These are phyloP conservation scores for Crenichthys baileyi DNA, from an alignment of 2,797 vertebrate genomes.

Conservation along the genomic window DNA sequence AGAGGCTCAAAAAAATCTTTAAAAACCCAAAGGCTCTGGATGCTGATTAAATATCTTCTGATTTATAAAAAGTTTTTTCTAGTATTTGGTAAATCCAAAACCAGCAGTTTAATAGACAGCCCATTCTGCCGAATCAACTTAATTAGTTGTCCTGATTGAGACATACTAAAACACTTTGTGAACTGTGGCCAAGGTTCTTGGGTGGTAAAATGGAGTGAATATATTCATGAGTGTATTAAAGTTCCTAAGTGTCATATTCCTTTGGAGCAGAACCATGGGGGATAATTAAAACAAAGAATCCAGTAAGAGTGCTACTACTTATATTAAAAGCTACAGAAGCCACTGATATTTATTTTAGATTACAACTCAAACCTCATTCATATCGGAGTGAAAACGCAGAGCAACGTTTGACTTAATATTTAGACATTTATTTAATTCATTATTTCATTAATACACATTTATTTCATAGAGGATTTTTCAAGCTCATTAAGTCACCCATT, in stretches of 20 bases:
- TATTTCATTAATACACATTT: too few species aligned
- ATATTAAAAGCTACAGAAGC: neutral
- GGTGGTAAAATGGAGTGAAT: neutral
- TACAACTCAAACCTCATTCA: neutral
- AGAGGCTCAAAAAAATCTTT: neutral
- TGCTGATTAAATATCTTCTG: neutral
- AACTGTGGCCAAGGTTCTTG: neutral
- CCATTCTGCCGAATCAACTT: neutral
- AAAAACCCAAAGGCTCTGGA: neutral
- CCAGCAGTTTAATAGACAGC: neutral
- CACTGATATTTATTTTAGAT: neutral
- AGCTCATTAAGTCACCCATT: too few species aligned
- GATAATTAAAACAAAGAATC: slow-evolving; percentile 2
- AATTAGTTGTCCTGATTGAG: neutral
- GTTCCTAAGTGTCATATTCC: neutral
- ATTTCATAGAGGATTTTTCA: neutral
- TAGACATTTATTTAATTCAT: neutral
- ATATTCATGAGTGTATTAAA: slow-evolving; percentile 5
- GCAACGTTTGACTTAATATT: neutral
- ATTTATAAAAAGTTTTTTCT: neutral
- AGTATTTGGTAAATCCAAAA: neutral
- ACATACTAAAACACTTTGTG: slow-evolving; percentile 5
- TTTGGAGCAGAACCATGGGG: neutral
- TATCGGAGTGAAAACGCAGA: neutral
- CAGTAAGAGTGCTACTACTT: neutral